Percentiles rank a stretch among this genome's conserved stretches.
phyloP scores from a whole-genome alignment of 2,888 invertebrate genomes.

The Yponomeuta malinellus region DNA sequence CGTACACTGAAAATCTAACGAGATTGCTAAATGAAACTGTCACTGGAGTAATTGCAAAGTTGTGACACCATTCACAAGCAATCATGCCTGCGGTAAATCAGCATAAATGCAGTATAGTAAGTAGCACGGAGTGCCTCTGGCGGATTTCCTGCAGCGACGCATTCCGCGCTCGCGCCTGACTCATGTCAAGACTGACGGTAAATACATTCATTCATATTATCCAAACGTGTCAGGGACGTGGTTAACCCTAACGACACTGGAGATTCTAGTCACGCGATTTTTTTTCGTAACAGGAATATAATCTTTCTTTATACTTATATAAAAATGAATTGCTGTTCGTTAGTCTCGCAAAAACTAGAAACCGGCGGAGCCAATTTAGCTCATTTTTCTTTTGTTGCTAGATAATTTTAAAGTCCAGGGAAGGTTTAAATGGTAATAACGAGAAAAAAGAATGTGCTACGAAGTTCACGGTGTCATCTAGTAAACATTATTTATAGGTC shows the following conservation, averaged over 20 bases:
- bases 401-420: no score
- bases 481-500: no score
- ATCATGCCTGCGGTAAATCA: neutral
- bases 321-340: no score
- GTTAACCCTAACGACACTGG: neutral
- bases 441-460: no score
- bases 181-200: neutral
- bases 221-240: neutral
- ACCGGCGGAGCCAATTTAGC: no score
- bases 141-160: neutral
- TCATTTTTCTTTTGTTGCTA: no score
- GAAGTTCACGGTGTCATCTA: no score
- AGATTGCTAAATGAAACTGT: constrained; percentile 3
- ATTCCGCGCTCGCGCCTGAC: neutral
- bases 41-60: neutral
- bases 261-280: neutral
- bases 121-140: neutral
- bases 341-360: no score
- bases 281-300: neutral
- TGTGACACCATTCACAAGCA: neutral
- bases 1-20: neutral
- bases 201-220: neutral
- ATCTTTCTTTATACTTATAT: no score
- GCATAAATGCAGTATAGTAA: neutral
- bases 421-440: no score